Evolutionary conservation across 2,113 vertebrate genomes (phyloP), one percentile per base, ranked within the genome.

Genomic region (Sapayoa aenigma): DNA sequence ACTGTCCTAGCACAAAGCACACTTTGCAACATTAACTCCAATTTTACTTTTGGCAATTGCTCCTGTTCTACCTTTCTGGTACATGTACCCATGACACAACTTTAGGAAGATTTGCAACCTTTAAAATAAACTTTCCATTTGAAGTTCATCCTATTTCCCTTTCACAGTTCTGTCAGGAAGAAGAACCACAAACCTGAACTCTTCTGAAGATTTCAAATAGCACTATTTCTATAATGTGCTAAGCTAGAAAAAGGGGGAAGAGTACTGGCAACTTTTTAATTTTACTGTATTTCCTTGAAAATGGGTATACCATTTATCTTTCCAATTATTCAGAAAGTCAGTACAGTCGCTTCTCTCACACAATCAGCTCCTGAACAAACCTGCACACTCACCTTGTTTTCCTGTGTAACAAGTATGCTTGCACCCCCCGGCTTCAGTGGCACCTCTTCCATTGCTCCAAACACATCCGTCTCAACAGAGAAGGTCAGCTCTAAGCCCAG

Each of bases 371-470:
- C 41, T 77, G 66, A 82, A 80, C 39, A 95, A 94, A 86, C 28
- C 17, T 25, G 17, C 74, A 69, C 30, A 95, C 97, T 97, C 93
- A 98, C 99, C 98, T 99, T 99, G 98, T 99, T 99, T 95, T 98
- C 98, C 94, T 99, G 99, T 63, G 99, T 99, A 86, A 99, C 99
- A 94, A 99, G 98, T 93, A 99, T 99, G 97, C 98, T 98, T 82
- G 97, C 98, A 76, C 99, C 99, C 25, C 99, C 99, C 4, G 98
- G 99, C 97, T 99, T 99, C 78, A 99, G 94, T 13, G 99, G 99
- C 77, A 99, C 98, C 92, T 99, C 99, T 94, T 99, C 99, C 99
- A 99, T 99, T 44, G 99, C 99, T 60, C 99, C 99, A 67, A 99
- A 99, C 53, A 99, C 99, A 78, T 99, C 99, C 0, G 99, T 99